These are phyloP conservation scores for Acromyrmex charruanus DNA, from an alignment of 1,140 invertebrate species.

Conservation along the genomic window DNA sequence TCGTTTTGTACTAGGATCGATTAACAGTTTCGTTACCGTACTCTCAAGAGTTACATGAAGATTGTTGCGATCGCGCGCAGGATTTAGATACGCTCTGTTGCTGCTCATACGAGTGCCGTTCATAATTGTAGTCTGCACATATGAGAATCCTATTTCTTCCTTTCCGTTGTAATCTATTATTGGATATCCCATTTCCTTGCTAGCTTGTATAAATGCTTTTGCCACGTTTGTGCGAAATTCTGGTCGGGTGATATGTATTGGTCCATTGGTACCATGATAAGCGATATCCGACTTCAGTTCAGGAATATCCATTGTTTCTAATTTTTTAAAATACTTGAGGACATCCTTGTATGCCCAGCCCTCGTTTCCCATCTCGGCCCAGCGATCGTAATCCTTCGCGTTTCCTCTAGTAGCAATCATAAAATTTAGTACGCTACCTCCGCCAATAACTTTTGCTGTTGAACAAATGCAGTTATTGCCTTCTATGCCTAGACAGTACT, in stretches of 20 bases:
- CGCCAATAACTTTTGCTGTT: not conserved
- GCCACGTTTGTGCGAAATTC: not conserved
- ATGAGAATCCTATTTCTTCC: not conserved
- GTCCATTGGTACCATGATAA: not conserved
- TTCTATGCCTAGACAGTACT: not conserved
- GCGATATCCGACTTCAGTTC: not conserved
- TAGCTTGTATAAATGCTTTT: not conserved
- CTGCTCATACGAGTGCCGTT: constrained; percentile 1
- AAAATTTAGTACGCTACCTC: not conserved
- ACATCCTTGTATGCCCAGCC: not conserved
- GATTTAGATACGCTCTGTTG: not conserved
- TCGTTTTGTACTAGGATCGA: not conserved
- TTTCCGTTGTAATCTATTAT: not conserved
- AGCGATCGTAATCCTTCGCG: not conserved
- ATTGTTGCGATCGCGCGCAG: not conserved
- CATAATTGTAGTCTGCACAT: not conserved
- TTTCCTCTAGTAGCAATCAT: not conserved
- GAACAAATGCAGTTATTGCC: not conserved
- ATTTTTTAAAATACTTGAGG: not conserved
- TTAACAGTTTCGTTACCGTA: not conserved
- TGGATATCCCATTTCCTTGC: not conserved
- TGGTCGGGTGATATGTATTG: not conserved
- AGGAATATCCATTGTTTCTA: not conserved
- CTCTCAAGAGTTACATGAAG: not conserved
- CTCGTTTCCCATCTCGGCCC: not conserved